Base-by-base conservation (phyloP, 2,888 invertebrate species). In the Eupithecia tripunctaria region DNA sequence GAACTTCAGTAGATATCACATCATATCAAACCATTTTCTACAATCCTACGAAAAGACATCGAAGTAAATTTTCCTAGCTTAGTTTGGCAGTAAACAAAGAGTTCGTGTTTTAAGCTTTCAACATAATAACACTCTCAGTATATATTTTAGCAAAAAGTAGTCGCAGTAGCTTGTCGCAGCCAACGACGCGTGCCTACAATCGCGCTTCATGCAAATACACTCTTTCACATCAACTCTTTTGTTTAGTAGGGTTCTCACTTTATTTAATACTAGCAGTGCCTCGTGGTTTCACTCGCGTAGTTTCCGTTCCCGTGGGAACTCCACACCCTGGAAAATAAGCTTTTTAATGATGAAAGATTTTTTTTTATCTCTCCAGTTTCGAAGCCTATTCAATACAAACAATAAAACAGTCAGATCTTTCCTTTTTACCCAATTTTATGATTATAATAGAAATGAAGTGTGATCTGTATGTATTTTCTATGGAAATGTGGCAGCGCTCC, bases 181-280 rank as follows among this genome's bases (percentile, higher is more conserved):
- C 68, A 68, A 72, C 70, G 70, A 70, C 68, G 75, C 75, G 73
- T 75, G 75, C 67, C 70, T 47, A 51, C 68, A 67, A 73, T 73
- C 75, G 21, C 70, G 62, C 71, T 68, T 68, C 71, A 75, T 73
- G 75, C 73, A 73, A 75, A 75, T 75, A 67, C 67, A 27, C 70
- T 67, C 60, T 62, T 74, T 71, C 69, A 64, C 71, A 70, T 68
- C 62, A 68, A 75, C 75, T 73, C 68, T 70, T 73, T 73, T 75
- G 64, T 71, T 64, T 1, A 4, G 12, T 68, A 75, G 75, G 72
- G 75, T 69, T 75, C 43, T n/a, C 7, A 43, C 43, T 43, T 41
- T 43, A 43, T n/a, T 43, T 43, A 15, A 15, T 41, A 41, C 29
- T 29, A 29, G 29, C 29, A 3, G 29, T 3, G 2, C 29, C 29